Percentiles rank a stretch among this genome's conserved stretches.
phyloP scores from a whole-genome alignment of 2,797 vertebrate genomes.

The Mionectes olivaceus region DNA sequence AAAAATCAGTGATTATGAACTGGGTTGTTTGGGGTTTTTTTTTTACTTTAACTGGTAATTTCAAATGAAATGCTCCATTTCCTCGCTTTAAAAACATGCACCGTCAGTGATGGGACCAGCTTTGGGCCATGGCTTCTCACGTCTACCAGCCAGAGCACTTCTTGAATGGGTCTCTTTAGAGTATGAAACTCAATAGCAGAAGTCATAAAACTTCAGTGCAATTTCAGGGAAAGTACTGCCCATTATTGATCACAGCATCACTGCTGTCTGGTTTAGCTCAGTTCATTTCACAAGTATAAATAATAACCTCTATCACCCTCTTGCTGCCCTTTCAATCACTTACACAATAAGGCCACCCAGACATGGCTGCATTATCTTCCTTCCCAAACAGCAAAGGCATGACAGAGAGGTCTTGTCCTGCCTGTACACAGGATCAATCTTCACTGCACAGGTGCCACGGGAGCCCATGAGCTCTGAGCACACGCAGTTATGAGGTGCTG shows the following conservation, averaged over 20 bases:
- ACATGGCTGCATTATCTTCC: not conserved
- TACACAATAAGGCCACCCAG: not conserved
- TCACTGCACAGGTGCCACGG: not conserved
- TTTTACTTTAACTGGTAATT: not conserved
- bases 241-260: not conserved
- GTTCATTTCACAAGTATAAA: not conserved
- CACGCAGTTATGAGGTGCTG: not conserved
- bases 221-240: not conserved
- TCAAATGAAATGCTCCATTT: not conserved
- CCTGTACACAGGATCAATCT: not conserved
- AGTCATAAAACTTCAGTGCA: not conserved
- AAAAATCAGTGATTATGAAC: not conserved
- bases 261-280: not conserved
- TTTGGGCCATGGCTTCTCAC: not conserved
- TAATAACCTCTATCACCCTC: not conserved
- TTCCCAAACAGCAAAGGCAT: not conserved
- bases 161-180: not conserved
- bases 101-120: not conserved
- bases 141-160: not conserved
- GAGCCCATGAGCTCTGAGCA: not conserved
- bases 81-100: not conserved
- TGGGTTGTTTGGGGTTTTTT: not conserved
- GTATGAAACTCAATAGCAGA: not conserved
- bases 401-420: not conserved
- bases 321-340: not conserved